Evolutionary conservation across 2,797 vertebrate genomes (phyloP).

Genomic region (Stomatorhinus walkeri): DNA sequence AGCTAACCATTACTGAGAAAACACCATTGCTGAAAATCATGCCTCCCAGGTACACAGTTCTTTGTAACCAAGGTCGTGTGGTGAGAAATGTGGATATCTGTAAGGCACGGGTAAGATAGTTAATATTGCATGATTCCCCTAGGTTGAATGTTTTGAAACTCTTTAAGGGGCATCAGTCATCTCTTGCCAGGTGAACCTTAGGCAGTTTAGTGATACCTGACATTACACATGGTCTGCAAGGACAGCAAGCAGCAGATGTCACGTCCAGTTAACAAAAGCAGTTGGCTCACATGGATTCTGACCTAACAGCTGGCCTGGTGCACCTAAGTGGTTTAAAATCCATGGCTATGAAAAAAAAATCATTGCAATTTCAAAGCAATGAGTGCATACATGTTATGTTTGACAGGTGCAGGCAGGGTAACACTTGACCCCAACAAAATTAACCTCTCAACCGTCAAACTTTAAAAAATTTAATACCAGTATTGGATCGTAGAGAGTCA

Average conservation of each 20-base stretch:
- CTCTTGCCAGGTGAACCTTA: slow-evolving; percentile 41
- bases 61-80: background rate
- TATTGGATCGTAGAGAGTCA: background rate
- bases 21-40: background rate
- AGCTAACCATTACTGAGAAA: background rate
- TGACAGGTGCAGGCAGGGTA: background rate
- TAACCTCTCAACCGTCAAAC: background rate
- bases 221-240: slow-evolving; percentile 34
- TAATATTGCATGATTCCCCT: slow-evolving; percentile 25
- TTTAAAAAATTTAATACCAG: background rate
- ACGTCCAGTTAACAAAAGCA: slow-evolving; percentile 14
- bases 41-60: background rate
- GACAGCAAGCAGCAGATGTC: slow-evolving; percentile 22
- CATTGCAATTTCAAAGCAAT: slow-evolving; percentile 3
- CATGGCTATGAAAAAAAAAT: background rate
- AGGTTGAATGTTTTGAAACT: slow-evolving; percentile 38
- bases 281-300: background rate
- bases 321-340: background rate
- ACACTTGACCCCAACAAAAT: background rate
- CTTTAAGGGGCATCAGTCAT: slow-evolving; percentile 36
- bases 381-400: background rate
- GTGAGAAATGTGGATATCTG: background rate
- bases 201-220: slow-evolving; percentile 42
- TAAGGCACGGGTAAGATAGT: slow-evolving; percentile 20
- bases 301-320: slow-evolving; percentile 6